phyloP scores from a whole-genome alignment of 2,113 vertebrate species.

The Misgurnus mizolepis region DNA sequence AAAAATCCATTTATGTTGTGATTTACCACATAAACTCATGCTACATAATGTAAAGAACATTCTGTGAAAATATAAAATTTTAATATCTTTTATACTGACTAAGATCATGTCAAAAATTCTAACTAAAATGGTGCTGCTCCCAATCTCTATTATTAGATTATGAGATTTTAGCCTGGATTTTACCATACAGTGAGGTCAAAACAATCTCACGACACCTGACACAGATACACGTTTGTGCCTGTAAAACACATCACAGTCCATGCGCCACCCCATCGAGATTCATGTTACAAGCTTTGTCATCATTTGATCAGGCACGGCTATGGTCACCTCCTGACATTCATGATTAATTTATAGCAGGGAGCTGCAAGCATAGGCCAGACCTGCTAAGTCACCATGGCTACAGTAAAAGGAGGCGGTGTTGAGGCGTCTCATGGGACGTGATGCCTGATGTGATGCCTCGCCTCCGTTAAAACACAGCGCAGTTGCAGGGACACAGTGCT shows the following conservation, averaged over 20 bases:
- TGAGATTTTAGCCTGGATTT: too few species aligned
- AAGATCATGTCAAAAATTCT: too few species aligned
- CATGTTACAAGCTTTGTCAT: conserved; percentile 10
- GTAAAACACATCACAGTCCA: neutral
- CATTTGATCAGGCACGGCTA: conserved; percentile 39
- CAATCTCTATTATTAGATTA: too few species aligned
- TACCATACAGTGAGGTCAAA: too few species aligned
- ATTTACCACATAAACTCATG: too few species aligned
- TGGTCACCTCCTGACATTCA: conserved; percentile 28
- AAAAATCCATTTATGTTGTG: too few species aligned
- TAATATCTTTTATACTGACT: too few species aligned
- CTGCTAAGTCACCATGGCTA: conserved; percentile 66
- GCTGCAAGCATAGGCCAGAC: conserved; percentile 25
- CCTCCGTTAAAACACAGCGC: neutral
- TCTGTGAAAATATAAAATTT: too few species aligned
- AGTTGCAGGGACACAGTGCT: conserved; percentile 48
- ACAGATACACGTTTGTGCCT: neutral
- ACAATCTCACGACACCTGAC: too few species aligned
- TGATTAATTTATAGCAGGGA: conserved; percentile 47
- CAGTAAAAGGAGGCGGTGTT: conserved; percentile 20
- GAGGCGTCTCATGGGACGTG: neutral
- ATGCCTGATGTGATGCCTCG: conserved; percentile 31
- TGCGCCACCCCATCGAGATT: conserved; percentile 12
- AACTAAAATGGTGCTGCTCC: too few species aligned
- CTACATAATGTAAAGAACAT: too few species aligned